phyloP scores from a whole-genome alignment of 2,797 vertebrate species.

The Pseudopleuronectes americanus region DNA sequence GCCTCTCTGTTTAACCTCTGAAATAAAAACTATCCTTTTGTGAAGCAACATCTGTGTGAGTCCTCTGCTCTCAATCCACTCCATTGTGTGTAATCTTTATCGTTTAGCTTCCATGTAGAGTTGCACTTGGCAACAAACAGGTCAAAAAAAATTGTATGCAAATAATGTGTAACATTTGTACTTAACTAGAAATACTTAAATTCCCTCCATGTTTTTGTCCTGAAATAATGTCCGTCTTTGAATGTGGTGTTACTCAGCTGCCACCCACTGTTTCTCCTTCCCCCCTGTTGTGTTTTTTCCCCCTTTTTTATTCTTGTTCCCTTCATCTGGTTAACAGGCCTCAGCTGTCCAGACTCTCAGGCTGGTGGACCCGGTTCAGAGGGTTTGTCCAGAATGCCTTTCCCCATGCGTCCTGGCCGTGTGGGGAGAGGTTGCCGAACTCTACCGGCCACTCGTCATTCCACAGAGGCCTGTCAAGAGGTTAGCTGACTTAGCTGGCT shows the following conservation, averaged over 20 bases:
- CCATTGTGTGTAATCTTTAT: constrained; percentile 5
- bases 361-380: constrained; percentile 43
- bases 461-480: constrained; percentile 62
- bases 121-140: background rate
- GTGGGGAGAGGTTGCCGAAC: constrained; percentile 53
- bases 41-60: constrained; percentile 60
- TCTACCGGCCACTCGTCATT: constrained; percentile 34
- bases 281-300: background rate
- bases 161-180: background rate
- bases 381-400: constrained; percentile 59
- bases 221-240: background rate
- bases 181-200: background rate
- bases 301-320: constrained; percentile 36
- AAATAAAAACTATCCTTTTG: constrained; percentile 76
- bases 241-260: background rate
- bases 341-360: constrained; percentile 77
- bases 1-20: constrained; percentile 67
- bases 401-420: constrained; percentile 53
- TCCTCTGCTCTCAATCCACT: constrained; percentile 57
- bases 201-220: background rate
- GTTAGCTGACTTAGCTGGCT: constrained; percentile 49
- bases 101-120: background rate
- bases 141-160: no score
- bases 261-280: constrained; percentile 10
- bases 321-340: constrained; percentile 74